Evolutionary conservation across 2,888 invertebrate species (phyloP).

Genomic region (Globia sparganii): DNA sequence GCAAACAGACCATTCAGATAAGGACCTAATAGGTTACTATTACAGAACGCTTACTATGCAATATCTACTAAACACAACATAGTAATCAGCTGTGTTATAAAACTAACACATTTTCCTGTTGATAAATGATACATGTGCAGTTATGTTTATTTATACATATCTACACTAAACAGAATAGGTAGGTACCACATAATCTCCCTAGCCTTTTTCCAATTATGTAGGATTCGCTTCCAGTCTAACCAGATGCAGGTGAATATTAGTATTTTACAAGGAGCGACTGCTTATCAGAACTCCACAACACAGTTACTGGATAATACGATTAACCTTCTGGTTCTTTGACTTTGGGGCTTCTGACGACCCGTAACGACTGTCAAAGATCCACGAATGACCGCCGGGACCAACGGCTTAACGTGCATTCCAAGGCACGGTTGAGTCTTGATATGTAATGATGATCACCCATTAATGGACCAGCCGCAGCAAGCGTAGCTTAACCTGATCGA

Average conservation of each 20-base stretch:
- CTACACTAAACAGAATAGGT: neutral
- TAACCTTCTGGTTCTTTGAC: too few relatives aligned
- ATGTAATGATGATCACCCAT: neutral
- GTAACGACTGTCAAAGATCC: too few relatives aligned
- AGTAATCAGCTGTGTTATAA: neutral
- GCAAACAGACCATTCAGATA: constrained; percentile 4
- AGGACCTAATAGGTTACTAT: constrained; percentile 7
- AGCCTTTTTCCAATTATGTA: neutral
- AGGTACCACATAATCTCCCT: too few relatives aligned
- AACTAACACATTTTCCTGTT: constrained; percentile 12
- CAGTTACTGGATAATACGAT: too few relatives aligned
- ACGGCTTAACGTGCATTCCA: neutral
- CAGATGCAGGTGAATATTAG: too few relatives aligned
- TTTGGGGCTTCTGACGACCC: too few relatives aligned
- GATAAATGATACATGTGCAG: constrained; percentile 6
- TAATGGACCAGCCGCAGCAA: neutral
- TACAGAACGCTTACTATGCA: constrained; percentile 6
- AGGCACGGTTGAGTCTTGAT: neutral
- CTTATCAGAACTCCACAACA: too few relatives aligned
- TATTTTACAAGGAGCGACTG: too few relatives aligned
- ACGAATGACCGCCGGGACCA: too few relatives aligned
- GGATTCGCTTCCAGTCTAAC: too few relatives aligned
- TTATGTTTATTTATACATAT: neutral
- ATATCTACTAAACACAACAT: neutral
- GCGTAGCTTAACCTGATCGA: neutral